Base-by-base conservation (phyloP, 2,888 invertebrate species). In the Octodonta nipae region DNA sequence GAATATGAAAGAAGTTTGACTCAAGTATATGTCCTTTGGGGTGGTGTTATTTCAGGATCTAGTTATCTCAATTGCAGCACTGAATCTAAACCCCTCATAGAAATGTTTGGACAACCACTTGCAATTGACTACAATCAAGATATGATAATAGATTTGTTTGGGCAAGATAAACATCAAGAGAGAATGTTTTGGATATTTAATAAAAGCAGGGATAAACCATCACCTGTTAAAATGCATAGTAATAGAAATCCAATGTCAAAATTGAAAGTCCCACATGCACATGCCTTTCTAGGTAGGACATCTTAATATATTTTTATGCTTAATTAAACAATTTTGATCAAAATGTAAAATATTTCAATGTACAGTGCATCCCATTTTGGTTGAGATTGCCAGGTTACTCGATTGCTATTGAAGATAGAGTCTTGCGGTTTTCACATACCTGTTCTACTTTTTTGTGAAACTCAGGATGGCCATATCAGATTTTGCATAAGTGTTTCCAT, bases 131-230 rank as follows among this genome's bases (percentile, higher is more conserved):
- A 79, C 50, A 82, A 93, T 64, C 77, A 79, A 35, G 87, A 93
- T 54, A 89, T 91, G 87, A 82, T 86, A 30, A 75, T 91, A 38
- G 93, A 93, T 65, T 64, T 93, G 22, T 85, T 89, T 63, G 91
- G 88, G 0, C 64, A 81, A 32, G 72, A 79, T 54, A 47, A 55
- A 4, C 40, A 70, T 5, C 55, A 62, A 1, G 55, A 64, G 26
- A 68, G 82, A 42, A 71, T 66, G 3, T 84, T 80, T 61, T 87
- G 84, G 84, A 58, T 84, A 36, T 87, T 87, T 55, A 66, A 75
- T 47, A 66, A 67, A 7, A 64, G 65, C 25, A 60, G 78, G 46
- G 60, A 55, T 14, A 35, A 46, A 33, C 61, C 64, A 2, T 49
- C 12, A 12, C 37, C 35, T 48, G 58, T 61, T 32, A 35, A 34